Evolutionary conservation across 2,113 vertebrate species (phyloP).

Genomic region (Strigops habroptila): DNA sequence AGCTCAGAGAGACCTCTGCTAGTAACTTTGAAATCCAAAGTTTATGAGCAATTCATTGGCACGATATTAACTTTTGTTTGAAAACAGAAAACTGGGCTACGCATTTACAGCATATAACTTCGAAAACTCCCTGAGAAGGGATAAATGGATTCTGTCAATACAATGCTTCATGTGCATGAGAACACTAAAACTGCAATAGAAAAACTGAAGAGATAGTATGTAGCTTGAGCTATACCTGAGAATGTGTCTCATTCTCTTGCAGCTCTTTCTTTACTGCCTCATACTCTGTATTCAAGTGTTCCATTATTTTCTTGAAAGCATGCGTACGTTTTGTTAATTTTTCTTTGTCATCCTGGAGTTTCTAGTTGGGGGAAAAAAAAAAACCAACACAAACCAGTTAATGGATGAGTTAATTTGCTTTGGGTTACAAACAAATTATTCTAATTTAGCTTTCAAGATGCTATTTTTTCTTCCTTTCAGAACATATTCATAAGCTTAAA

Average conservation of each 20-base stretch:
- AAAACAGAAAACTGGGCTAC: neutral
- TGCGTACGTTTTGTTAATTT: conserved; percentile 74
- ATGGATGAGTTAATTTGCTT: neutral
- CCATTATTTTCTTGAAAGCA: conserved; percentile 81
- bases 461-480: neutral
- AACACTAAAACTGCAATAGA: neutral
- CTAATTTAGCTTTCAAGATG: neutral
- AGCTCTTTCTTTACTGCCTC: conserved; percentile 83
- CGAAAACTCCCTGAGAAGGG: neutral
- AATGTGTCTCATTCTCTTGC: conserved; percentile 91
- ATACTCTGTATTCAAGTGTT: conserved; percentile 75
- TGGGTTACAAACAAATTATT: neutral
- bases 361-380: conserved; percentile 71
- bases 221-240: conserved; percentile 78
- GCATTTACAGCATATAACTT: neutral
- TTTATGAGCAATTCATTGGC: neutral
- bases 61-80: neutral
- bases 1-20: neutral
- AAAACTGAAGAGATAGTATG: neutral
- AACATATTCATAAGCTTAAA: neutral
- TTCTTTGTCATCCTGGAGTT: conserved; percentile 83
- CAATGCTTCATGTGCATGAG: neutral
- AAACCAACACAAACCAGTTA: neutral
- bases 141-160: neutral
- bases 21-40: neutral